These are phyloP conservation scores for Drosophila falleni DNA, from an alignment of 2,888 invertebrate genomes.

Conservation along the genomic window DNA sequence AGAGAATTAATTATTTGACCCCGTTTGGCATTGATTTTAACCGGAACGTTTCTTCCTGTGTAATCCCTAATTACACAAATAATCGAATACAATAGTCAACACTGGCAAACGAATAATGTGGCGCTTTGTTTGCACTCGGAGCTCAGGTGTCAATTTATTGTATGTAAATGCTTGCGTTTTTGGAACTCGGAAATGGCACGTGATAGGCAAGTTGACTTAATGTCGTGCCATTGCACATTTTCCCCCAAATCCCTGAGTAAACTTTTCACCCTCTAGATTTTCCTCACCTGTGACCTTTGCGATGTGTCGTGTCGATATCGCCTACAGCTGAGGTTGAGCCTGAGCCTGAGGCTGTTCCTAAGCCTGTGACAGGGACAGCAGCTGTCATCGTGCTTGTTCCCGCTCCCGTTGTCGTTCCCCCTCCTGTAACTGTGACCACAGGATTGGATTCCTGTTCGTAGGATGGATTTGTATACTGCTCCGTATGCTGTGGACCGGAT, in stretches of 20 bases:
- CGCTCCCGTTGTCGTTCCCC: slow-evolving; percentile 3
- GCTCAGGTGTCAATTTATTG: slow-evolving; percentile 64
- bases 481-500: slow-evolving; percentile 54
- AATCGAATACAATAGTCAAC: slow-evolving; percentile 13
- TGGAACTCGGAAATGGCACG: slow-evolving; percentile 16
- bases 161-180: slow-evolving; percentile 49
- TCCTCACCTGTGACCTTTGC: slow-evolving; percentile 88
- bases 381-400: slow-evolving; percentile 69
- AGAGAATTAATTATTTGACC: too few relatives aligned
- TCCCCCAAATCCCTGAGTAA: not conserved
- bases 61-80: slow-evolving; percentile 52
- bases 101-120: slow-evolving; percentile 8
- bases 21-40: too few relatives aligned
- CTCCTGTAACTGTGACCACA: slow-evolving; percentile 3
- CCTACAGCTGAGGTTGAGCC: slow-evolving; percentile 9
- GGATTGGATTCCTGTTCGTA: slow-evolving; percentile 73
- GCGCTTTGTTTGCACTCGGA: slow-evolving; percentile 34
- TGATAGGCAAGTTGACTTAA: slow-evolving; percentile 14
- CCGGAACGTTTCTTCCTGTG: too few relatives aligned
- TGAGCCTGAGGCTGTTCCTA: slow-evolving; percentile 25
- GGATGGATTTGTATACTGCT: slow-evolving; percentile 81
- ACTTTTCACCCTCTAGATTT: not conserved
- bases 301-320: slow-evolving; percentile 86
- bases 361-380: slow-evolving; percentile 10
- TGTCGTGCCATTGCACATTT: slow-evolving; percentile 61